Base-by-base conservation (phyloP, 2,888 invertebrate species). In the Chromoteleia sp. region DNA sequence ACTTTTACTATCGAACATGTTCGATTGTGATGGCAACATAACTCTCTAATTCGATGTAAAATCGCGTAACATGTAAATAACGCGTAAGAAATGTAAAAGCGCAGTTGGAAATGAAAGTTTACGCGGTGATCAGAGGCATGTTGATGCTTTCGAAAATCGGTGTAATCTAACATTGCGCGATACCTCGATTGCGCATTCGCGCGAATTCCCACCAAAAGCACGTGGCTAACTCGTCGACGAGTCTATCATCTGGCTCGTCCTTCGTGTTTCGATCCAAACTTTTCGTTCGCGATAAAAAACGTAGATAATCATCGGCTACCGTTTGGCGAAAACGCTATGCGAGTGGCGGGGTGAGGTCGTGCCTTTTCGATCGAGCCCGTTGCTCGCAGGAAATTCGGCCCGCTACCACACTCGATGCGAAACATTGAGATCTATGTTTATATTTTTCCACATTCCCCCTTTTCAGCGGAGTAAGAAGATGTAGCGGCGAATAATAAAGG, bases 401-500 rank as follows among this genome's bases (percentile, higher is more conserved):
- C 63, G 80, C 59, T 74, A 75, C 48, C 70, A 33, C 65, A 45
- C 58, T 74, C 63, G 63, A 58, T 75, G 75, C 75, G 58, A 70
- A 75, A 70, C 80, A 81, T 81, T 71, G 58, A 52, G 81, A 81
- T 81, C 81, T 81, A 77, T 76, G 81, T 81, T 81, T 81, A 81
- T 76, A 81, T 81, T 81, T 71, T 76, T 71, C 71, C 81, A 71
- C 71, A 50, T 67, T 75, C 75, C 71, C 56, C 70, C 70, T 56
- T 71, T 71, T 71, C 81, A 71, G 61, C 59, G 48, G 33, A 76
- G 68, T 56, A 77, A 70, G 83, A 77, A 77, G 83, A 80, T 75
- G 74, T 54, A 73, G 83, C 83, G 83, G 83, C 83, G 77, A 83
- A 83, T 83, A 81, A 83, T 83, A 83, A 83, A 83, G 74, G 83